phyloP scores from a whole-genome alignment of 2,888 invertebrate species.

The Dynastes hyllus region DNA sequence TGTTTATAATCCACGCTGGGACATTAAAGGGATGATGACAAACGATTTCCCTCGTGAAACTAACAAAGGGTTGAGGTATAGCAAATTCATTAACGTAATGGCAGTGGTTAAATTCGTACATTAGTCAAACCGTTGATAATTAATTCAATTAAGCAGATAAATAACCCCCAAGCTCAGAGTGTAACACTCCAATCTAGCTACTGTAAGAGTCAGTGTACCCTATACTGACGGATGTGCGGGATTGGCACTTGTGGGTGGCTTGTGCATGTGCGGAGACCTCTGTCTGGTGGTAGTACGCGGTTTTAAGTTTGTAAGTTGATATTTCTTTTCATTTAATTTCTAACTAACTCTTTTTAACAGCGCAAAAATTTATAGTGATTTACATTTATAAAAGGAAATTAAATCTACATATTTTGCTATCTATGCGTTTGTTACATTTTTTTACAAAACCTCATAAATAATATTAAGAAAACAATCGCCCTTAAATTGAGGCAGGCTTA shows the following conservation, averaged over 20 bases:
- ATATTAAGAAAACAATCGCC: no score
- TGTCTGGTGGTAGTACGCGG: not conserved
- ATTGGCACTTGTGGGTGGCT: conserved; percentile 35
- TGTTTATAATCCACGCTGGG: conserved; percentile 12
- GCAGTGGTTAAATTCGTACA: conserved; percentile 42
- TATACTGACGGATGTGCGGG: conserved; percentile 42
- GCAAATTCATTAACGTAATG: conserved; percentile 46
- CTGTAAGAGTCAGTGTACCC: conserved; percentile 42
- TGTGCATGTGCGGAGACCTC: conserved; percentile 9
- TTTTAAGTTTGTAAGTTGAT: conserved; percentile 22
- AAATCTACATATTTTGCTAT: no score
- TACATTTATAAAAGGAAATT: not conserved
- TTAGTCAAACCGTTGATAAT: conserved; percentile 42
- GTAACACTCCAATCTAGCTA: conserved; percentile 46
- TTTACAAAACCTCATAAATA: no score
- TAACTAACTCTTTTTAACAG: not conserved
- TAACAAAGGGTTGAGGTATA: conserved; percentile 45
- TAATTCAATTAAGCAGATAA: conserved; percentile 46
- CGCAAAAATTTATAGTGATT: not conserved
- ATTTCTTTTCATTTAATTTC: not conserved
- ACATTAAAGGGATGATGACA: conserved; percentile 42
- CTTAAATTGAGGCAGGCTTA: no score
- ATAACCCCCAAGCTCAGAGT: conserved; percentile 39
- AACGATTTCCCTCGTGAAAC: conserved; percentile 30
- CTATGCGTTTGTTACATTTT: no score